Evolutionary conservation across 1,140 invertebrate genomes (phyloP).

Genomic region (Leptinotarsa defecta): DNA sequence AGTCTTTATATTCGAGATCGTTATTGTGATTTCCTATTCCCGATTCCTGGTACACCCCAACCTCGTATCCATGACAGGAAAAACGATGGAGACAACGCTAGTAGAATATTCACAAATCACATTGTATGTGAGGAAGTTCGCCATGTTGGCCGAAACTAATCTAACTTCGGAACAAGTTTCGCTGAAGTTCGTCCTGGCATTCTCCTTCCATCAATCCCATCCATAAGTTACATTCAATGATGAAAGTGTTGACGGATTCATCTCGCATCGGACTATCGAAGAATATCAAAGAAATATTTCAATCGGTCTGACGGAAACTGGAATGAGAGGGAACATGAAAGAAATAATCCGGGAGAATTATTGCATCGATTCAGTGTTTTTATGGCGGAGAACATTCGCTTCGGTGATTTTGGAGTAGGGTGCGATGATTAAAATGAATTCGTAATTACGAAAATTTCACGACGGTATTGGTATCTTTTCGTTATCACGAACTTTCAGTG

Average conservation of each 20-base stretch:
- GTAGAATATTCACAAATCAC: constrained; percentile 8
- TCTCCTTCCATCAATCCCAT: neutral
- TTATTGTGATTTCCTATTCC: too few species aligned
- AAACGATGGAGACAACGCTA: neutral
- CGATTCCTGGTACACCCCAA: neutral
- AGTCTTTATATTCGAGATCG: too few species aligned
- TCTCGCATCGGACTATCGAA: neutral
- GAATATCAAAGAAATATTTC: constrained; percentile 7
- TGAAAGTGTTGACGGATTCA: constrained; percentile 8
- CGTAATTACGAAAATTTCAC: neutral
- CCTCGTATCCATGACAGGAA: constrained; percentile 1
- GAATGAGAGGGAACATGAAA: neutral
- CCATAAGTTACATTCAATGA: constrained; percentile 8
- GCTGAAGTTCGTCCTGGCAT: neutral
- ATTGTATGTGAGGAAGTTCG: neutral
- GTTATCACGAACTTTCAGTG: too few species aligned
- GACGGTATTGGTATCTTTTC: too few species aligned
- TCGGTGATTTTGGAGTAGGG: neutral
- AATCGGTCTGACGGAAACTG: neutral
- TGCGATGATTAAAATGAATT: neutral
- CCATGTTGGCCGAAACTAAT: constrained; percentile 3
- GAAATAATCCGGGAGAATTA: neutral
- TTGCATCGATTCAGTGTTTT: constrained; percentile 2
- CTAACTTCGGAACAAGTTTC: constrained; percentile 2
- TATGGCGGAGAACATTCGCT: neutral